Evolutionary conservation across 2,113 vertebrate genomes (phyloP), one percentile per base, ranked within the genome.

Genomic region (Stigmatopora nigra): DNA sequence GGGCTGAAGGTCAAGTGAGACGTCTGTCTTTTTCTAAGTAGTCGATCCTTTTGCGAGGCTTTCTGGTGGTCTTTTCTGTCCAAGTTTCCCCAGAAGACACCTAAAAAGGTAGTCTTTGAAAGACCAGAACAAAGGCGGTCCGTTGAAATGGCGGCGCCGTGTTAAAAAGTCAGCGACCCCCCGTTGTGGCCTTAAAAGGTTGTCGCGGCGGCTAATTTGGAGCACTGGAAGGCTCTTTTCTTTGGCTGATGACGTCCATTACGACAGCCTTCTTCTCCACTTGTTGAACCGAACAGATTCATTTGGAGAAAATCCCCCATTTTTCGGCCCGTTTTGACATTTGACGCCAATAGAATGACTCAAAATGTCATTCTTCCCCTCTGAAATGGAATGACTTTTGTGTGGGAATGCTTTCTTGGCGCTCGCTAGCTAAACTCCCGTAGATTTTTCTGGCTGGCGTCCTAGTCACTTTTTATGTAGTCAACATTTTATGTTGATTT

Each of bases 1-100:
- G 59, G 36, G 59, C 59, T 22, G 59, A 61, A 61, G 12, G 59
- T 60, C 38, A 41, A 61, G 19, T 45, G 44, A 61, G 38, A 61
- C 3, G 53, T 56, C 53, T 12, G 31, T 31, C 22, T 56, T 56
- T 2, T 56, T 56, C 36, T 45, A 61, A 61, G 59, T 61, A 45
- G n/a, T 61, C 59, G 11, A 12, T 22, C 14, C 22, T 15, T 16
- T 12, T 22, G 14, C 19, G 13, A 3, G 25, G 25, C 3, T 31
- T 31, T 31, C 25, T 1, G 17, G 41, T 20, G 41, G 58, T n/a
- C 58, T 61, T 61, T 61, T 61, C 5, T 11, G 7, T n/a, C n/a
- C n/a, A 61, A 45, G 8, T 6, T n/a, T 10, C 38, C 58, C 17
- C 41, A 11, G n/a, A 44, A 61, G 58, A 61, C 58, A 25, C n/a